Conservation (phyloP, 1,140 invertebrate species). For the Zaprionus tsacasi region DNA sequence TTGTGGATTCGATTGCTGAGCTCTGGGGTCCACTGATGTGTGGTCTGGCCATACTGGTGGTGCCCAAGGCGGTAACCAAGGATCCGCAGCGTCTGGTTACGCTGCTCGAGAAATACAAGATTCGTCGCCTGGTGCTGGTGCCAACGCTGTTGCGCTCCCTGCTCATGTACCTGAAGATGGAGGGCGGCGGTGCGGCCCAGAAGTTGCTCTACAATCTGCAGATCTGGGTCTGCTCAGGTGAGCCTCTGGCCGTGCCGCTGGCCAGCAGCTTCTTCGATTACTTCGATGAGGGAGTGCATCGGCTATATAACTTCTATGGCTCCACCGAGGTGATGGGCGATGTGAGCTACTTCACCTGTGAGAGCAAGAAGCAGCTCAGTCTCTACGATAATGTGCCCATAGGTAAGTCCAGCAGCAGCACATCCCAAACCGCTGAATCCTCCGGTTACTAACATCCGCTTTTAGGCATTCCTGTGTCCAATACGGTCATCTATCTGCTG, state of each 20-base stretch:
- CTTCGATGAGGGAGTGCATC: slow-evolving; percentile 87
- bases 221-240: slow-evolving; percentile 93
- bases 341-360: slow-evolving; percentile 88
- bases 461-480: slow-evolving; percentile 87
- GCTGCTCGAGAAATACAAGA: slow-evolving; percentile 88
- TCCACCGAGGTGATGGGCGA: slow-evolving; percentile 95
- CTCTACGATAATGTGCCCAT: slow-evolving; percentile 90
- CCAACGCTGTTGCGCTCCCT: slow-evolving; percentile 92
- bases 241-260: slow-evolving; percentile 88
- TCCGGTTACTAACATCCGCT: slow-evolving; percentile 81
- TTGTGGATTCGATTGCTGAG: slow-evolving; percentile 94
- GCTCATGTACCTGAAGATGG: slow-evolving; percentile 88
- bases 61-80: slow-evolving; percentile 89
- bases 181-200: slow-evolving; percentile 81
- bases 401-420: slow-evolving; percentile 85
- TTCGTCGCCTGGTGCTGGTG: slow-evolving; percentile 91
- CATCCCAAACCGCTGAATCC: neutral
- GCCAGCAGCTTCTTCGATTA: slow-evolving; percentile 90
- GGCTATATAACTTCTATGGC: slow-evolving; percentile 94
- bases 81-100: slow-evolving; percentile 90
- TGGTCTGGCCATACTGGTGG: slow-evolving; percentile 87
- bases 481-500: slow-evolving; percentile 91
- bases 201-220: slow-evolving; percentile 86
- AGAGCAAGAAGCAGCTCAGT: slow-evolving; percentile 86
- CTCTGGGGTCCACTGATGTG: slow-evolving; percentile 93